A percentile compares a stretch with the other conserved stretches of the same genome.
These are phyloP conservation scores for Bilobella aurantiaca DNA, from an alignment of 1,140 invertebrate genomes.

Conservation along the genomic window DNA sequence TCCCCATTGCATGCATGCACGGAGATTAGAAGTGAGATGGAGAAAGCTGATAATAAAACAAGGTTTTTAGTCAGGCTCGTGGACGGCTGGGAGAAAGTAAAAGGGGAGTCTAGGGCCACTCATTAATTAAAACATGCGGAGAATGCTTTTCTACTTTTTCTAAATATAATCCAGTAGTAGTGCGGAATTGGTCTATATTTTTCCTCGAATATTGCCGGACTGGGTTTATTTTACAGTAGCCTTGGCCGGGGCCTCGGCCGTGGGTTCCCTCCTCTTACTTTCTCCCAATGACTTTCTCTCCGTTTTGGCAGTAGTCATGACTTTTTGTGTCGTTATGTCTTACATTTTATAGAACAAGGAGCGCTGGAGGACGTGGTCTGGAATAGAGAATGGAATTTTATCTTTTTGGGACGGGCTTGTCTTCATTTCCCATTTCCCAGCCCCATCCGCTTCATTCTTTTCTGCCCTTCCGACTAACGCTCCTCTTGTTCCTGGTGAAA, in stretches of 20 bases:
- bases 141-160: too few relatives aligned
- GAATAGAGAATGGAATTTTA: slow-evolving; percentile 22
- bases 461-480: not conserved
- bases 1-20: not conserved
- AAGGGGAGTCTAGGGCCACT: not conserved
- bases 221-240: too few relatives aligned
- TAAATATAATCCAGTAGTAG: too few relatives aligned
- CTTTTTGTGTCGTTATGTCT: slow-evolving; percentile 15
- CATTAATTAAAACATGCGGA: not conserved
- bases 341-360: slow-evolving; percentile 12
- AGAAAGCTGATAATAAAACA: too few relatives aligned
- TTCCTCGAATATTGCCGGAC: too few relatives aligned
- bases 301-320: slow-evolving; percentile 16
- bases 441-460: slow-evolving; percentile 4
- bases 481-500: not conserved
- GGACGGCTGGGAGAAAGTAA: not conserved
- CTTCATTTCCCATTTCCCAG: slow-evolving; percentile 16
- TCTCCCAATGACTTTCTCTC: slow-evolving; percentile 16
- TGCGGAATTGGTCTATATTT: too few relatives aligned
- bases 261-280: too few relatives aligned
- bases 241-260: too few relatives aligned
- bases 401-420: slow-evolving; percentile 13
- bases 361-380: slow-evolving; percentile 17
- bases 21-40: not conserved
- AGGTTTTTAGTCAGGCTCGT: not conserved